Percentiles rank a stretch among this genome's conserved stretches.
Conservation (phyloP, 2,797 vertebrate genomes). For the Argyrosomus regius region DNA sequence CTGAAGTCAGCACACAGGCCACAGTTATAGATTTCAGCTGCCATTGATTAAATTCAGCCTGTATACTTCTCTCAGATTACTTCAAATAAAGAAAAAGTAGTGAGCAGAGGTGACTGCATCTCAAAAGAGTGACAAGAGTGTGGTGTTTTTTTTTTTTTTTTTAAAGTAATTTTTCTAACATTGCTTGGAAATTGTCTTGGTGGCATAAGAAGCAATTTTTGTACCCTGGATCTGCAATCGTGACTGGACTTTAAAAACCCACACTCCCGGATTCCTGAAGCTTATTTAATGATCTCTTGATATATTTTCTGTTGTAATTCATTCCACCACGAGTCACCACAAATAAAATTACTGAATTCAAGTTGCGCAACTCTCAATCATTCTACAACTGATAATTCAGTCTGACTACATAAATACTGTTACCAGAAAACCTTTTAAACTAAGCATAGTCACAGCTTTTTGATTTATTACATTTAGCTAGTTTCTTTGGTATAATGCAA, state of each 20-base stretch:
- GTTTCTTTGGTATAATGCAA: too few relatives aligned
- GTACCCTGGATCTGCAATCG: constrained; percentile 22
- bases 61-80: constrained; percentile 12
- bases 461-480: too few relatives aligned
- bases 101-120: constrained; percentile 9
- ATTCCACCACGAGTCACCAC: constrained; percentile 48
- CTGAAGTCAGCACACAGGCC: constrained; percentile 4
- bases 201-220: constrained; percentile 30
- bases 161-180: constrained; percentile 18
- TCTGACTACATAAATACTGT: too few relatives aligned
- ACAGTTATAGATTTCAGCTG: not conserved
- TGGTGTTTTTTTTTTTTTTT: constrained; percentile 34
- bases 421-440: too few relatives aligned
- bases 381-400: not conserved
- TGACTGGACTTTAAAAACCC: constrained; percentile 35
- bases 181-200: constrained; percentile 5
- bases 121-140: not conserved
- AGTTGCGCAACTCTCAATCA: not conserved
- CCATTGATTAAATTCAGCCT: not conserved
- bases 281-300: constrained; percentile 61
- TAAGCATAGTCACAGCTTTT: too few relatives aligned
- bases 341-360: constrained; percentile 54
- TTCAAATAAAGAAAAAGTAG: constrained; percentile 38
- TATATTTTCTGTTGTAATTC: constrained; percentile 44
- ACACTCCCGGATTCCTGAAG: constrained; percentile 7